phyloP scores from a whole-genome alignment of 2,888 invertebrate genomes.

The Cephus spinipes region DNA sequence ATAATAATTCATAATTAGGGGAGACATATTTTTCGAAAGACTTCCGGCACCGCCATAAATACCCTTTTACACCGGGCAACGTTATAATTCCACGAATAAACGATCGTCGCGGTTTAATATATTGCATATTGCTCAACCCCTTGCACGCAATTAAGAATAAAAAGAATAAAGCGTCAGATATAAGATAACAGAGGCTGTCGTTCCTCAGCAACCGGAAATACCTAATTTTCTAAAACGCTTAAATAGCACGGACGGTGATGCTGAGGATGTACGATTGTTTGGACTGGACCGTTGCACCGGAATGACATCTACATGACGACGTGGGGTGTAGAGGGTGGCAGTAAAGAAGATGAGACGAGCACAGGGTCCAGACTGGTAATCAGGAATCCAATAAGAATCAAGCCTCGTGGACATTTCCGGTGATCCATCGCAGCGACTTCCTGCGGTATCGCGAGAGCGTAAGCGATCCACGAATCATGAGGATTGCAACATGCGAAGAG shows the following conservation, averaged over 20 bases:
- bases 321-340: neutral
- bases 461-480: neutral
- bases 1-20: slow-evolving; percentile 6
- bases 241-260: neutral
- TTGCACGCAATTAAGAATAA: neutral
- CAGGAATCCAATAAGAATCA: neutral
- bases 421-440: neutral
- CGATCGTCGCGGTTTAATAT: neutral
- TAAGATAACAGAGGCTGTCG: neutral
- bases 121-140: neutral
- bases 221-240: neutral
- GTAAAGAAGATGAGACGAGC: neutral
- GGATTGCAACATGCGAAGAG: slow-evolving; percentile 2
- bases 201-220: neutral
- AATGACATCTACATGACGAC: neutral
- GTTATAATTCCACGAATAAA: neutral
- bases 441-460: neutral
- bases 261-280: neutral
- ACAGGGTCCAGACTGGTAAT: neutral
- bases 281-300: neutral
- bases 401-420: neutral
- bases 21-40: slow-evolving; percentile 2
- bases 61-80: neutral
- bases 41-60: neutral
- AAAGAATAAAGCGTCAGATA: neutral